Evolutionary conservation across 1,140 invertebrate genomes (phyloP), one percentile per base, ranked within the genome.

Genomic region (Elymnias hypermnestra): DNA sequence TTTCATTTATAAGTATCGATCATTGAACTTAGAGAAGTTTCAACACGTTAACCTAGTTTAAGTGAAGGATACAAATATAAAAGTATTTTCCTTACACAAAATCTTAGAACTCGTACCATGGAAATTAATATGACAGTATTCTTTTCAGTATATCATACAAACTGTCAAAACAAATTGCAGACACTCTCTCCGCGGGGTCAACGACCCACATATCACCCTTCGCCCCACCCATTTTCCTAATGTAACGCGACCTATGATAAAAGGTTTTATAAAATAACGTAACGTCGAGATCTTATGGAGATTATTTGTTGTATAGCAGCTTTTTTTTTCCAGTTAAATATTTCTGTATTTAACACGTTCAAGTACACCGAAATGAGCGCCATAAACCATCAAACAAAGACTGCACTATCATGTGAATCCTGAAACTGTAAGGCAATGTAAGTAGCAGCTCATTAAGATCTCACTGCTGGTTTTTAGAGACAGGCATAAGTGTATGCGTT

Each of bases 151-250:
- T 55, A 53, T 55, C 53, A 46, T 57, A 45, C 37, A 44, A 53
- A 51, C 51, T 63, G 61, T 67, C 66, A 61, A 53, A 65, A 55
- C 59, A 71, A 68, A 67, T 70, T 61, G 64, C 53, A 49, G 38
- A 54, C 53, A 48, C 54, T 53, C 51, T 62, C 60, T 54, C 35
- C 37, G 44, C 37, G 48, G 51, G 72, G 66, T 72, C 70, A 63
- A 57, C 57, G 68, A 57, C 63, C 65, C 52, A 52, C 49, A 48
- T 67, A 64, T 66, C 63, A 73, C 57, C 63, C 66, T 46, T 50
- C 47, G 41, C 48, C n/a, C 38, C 55, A 45, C 59, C 52, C 57
- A 67, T 67, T 65, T 65, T 63, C 60, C 60, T 70, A 70, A 72
- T 72, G 69, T 66, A 63, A 52, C 58, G 42, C 53, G 54, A 54